phyloP scores from a whole-genome alignment of 2,888 invertebrate species.

The Eledona agricola region DNA sequence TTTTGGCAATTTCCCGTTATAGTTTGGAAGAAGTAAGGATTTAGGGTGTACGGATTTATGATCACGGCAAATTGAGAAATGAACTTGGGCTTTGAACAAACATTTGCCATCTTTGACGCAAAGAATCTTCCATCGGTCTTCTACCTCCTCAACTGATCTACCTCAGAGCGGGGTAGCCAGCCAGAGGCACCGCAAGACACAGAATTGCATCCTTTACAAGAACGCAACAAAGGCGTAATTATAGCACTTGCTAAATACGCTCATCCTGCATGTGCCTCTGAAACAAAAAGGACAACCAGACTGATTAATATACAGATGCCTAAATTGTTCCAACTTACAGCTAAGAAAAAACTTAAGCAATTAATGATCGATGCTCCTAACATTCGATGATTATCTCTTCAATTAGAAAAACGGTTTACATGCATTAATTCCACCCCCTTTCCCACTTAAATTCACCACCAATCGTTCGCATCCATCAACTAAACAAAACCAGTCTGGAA shows the following conservation, averaged over 20 bases:
- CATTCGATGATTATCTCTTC: no score
- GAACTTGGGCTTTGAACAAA: no score
- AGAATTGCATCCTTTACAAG: conserved; percentile 60
- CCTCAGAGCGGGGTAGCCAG: conserved; percentile 56
- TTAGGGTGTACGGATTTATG: background rate
- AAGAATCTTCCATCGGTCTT: conserved; percentile 62
- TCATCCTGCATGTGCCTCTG: conserved; percentile 88
- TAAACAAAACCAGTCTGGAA: conserved; percentile 62
- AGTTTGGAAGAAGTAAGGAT: conserved; percentile 22
- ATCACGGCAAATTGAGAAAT: no score
- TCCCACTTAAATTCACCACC: conserved; percentile 1
- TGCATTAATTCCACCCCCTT: background rate
- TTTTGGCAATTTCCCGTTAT: conserved; percentile 26
- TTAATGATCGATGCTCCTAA: background rate
- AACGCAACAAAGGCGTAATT: conserved; percentile 61
- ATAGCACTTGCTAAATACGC: conserved; percentile 62
- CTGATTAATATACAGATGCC: conserved; percentile 57
- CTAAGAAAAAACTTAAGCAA: no score
- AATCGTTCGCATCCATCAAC: conserved; percentile 3
- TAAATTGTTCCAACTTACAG: conserved; percentile 10
- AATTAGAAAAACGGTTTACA: background rate
- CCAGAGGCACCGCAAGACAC: conserved; percentile 64
- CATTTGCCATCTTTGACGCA: conserved; percentile 49
- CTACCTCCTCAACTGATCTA: conserved; percentile 54
- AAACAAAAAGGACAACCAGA: conserved; percentile 68